These are phyloP conservation scores for Tubulanus polymorphus DNA, from an alignment of 2,888 invertebrate species.

Conservation along the genomic window DNA sequence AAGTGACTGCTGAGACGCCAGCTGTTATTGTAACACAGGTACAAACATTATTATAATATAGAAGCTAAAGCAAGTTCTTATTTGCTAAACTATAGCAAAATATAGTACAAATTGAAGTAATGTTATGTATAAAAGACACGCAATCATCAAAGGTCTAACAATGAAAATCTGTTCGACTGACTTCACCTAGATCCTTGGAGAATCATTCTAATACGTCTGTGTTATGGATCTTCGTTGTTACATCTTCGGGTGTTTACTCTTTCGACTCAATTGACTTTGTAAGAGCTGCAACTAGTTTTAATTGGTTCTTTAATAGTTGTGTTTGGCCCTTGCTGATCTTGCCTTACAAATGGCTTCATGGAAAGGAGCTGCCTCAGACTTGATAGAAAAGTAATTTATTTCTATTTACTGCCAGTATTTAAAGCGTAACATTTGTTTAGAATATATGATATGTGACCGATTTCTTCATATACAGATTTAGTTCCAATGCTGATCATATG, in stretches of 20 bases:
- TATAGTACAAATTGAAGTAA: no score
- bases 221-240: constrained; percentile 19
- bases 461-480: constrained; percentile 41
- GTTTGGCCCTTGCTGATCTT: constrained; percentile 87
- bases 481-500: constrained; percentile 55
- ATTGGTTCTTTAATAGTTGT: constrained; percentile 63
- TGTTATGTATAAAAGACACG: no score
- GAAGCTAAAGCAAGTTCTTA: no score
- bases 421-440: neutral
- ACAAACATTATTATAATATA: no score
- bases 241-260: no score
- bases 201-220: constrained; percentile 18
- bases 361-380: constrained; percentile 81
- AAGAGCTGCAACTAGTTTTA: no score
- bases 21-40: constrained; percentile 76
- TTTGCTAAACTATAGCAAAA: no score
- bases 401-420: neutral
- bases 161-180: constrained; percentile 42
- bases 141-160: no score
- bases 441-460: neutral
- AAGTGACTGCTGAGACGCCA: constrained; percentile 61
- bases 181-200: constrained; percentile 22
- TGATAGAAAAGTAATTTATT: constrained; percentile 65
- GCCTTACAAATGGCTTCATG: constrained; percentile 90
- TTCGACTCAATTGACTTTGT: no score